These are phyloP conservation scores for Brachionus calyciflorus DNA, from an alignment of 1,140 invertebrate genomes.

Conservation along the genomic window DNA sequence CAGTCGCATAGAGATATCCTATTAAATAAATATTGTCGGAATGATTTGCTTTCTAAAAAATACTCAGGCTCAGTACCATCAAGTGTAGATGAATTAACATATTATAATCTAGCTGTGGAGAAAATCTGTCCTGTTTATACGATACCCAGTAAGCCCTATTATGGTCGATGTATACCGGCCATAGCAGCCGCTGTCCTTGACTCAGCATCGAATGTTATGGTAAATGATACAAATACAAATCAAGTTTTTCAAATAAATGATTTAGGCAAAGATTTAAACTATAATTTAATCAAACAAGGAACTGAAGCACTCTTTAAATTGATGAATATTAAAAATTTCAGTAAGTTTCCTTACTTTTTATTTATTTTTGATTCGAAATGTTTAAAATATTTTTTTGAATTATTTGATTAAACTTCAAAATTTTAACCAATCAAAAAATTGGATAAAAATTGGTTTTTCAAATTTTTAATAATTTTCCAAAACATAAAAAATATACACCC, in stretches of 20 bases:
- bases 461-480: no score
- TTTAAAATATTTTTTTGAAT: no score
- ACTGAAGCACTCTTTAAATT: neutral
- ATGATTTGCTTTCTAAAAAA: neutral
- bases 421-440: no score
- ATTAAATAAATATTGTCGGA: neutral
- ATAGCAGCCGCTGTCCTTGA: neutral
- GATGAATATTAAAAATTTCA: conserved; percentile 34
- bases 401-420: no score
- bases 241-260: conserved; percentile 24
- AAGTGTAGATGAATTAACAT: neutral
- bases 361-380: no score
- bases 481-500: no score
- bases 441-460: no score
- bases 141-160: neutral
- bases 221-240: neutral
- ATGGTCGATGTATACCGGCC: conserved; percentile 31
- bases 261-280: neutral
- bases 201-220: neutral
- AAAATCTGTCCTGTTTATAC: conserved; percentile 44
- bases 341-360: conserved; percentile 26
- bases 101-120: neutral
- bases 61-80: conserved; percentile 6
- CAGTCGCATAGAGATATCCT: neutral
- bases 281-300: conserved; percentile 1